Evolutionary conservation across 2,113 vertebrate species (phyloP).

Genomic region (Monopterus albus): DNA sequence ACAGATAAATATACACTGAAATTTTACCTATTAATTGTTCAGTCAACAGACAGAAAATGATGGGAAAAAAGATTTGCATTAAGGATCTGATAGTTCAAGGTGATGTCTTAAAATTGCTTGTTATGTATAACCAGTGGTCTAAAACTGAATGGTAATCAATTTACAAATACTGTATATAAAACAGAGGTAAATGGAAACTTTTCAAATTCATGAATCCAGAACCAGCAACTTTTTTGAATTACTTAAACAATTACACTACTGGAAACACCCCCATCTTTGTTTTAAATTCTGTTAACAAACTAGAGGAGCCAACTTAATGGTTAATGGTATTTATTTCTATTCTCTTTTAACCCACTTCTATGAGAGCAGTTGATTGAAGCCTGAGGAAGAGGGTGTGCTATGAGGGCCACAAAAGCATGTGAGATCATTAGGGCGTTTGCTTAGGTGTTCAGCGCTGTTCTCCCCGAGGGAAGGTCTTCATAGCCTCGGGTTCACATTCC

Average conservation of each 20-base stretch:
- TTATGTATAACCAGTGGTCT: not conserved
- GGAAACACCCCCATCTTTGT: no score
- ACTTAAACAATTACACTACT: no score
- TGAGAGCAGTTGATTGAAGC: conserved; percentile 15
- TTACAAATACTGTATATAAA: not conserved
- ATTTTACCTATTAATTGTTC: not conserved
- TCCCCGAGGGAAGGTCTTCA: conserved; percentile 71
- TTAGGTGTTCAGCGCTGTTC: conserved; percentile 66
- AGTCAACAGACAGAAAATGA: not conserved
- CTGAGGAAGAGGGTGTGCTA: conserved; percentile 10
- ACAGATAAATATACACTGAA: conserved; percentile 16
- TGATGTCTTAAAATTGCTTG: no score
- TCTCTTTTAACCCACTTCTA: no score
- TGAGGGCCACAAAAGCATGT: conserved; percentile 26
- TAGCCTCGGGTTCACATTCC: conserved; percentile 81
- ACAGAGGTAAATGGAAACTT: no score
- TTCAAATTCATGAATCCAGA: no score
- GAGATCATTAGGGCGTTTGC: conserved; percentile 65
- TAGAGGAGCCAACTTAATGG: not conserved
- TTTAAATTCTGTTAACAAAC: no score
- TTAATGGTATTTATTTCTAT: no score
- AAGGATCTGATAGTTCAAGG: not conserved
- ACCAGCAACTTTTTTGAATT: no score
- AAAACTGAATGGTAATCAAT: not conserved
- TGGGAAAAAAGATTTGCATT: not conserved